Conservation (phyloP, 2,113 vertebrate species). For the Gila orcuttii region DNA sequence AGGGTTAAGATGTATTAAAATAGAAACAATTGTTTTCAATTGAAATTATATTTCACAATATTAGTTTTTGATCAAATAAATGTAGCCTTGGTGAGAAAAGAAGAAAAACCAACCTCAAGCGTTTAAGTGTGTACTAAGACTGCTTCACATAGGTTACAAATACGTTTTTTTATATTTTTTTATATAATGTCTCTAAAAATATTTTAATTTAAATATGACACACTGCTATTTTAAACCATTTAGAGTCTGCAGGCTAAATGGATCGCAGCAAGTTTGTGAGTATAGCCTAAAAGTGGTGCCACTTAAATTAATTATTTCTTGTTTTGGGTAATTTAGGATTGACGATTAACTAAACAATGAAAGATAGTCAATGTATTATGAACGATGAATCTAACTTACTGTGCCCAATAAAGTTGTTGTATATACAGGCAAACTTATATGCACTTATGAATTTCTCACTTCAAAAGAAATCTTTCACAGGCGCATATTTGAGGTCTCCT, state of each 20-base stretch:
- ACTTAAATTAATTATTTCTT: background rate
- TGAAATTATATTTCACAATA: no score
- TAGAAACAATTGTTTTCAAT: no score
- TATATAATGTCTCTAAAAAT: no score
- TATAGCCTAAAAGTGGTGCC: background rate
- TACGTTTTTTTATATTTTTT: no score
- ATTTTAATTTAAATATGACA: no score
- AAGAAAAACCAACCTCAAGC: no score
- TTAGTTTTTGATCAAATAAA: no score
- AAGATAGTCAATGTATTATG: no score
- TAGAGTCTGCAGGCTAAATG: background rate
- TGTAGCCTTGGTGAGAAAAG: no score
- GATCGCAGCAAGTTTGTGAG: background rate
- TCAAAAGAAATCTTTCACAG: background rate
- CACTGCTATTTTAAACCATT: background rate
- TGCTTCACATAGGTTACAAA: no score
- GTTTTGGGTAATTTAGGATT: background rate
- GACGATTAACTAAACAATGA: background rate
- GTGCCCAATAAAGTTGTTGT: background rate
- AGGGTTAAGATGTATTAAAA: no score
- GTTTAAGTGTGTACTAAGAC: no score
- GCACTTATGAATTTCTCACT: background rate
- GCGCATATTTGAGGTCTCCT: constrained; percentile 21
- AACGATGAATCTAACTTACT: background rate
- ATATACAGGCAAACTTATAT: background rate